Conservation (phyloP, 2,797 vertebrate species). For the Hozukius guyotensis region DNA sequence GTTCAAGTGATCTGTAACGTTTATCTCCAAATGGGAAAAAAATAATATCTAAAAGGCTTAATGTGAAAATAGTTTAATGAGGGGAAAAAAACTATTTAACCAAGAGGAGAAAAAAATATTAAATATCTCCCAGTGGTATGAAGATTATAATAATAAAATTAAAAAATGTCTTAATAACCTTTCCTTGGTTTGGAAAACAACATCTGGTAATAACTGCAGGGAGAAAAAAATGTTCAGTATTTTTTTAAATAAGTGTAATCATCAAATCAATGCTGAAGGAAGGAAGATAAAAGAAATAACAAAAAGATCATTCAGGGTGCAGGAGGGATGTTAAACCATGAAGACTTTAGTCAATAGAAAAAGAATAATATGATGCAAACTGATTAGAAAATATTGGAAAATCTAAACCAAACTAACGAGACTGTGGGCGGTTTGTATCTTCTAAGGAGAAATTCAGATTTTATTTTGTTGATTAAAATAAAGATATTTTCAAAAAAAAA, state of each 20-base stretch:
- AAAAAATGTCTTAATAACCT: conserved; percentile 14
- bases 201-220: not conserved
- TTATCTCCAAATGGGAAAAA: conserved; percentile 38
- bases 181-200: not conserved
- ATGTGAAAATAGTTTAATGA: conserved; percentile 59
- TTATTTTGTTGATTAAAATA: too few species aligned
- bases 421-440: not conserved
- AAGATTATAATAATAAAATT: conserved; percentile 12
- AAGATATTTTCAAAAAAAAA: too few species aligned
- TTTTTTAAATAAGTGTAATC: conserved; percentile 1
- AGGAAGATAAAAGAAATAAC: too few species aligned
- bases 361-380: not conserved
- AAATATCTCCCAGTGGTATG: conserved; percentile 16
- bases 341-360: not conserved
- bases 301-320: not conserved
- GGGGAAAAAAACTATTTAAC: conserved; percentile 21
- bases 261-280: not conserved
- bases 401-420: not conserved
- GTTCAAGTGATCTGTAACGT: conserved; percentile 55
- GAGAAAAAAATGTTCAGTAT: not conserved
- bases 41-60: conserved; percentile 24
- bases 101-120: conserved; percentile 11
- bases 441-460: too few species aligned
- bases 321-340: not conserved
- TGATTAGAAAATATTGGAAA: not conserved